Conservation (phyloP, 2,797 vertebrate species). For the Halcyon leucocephala region DNA sequence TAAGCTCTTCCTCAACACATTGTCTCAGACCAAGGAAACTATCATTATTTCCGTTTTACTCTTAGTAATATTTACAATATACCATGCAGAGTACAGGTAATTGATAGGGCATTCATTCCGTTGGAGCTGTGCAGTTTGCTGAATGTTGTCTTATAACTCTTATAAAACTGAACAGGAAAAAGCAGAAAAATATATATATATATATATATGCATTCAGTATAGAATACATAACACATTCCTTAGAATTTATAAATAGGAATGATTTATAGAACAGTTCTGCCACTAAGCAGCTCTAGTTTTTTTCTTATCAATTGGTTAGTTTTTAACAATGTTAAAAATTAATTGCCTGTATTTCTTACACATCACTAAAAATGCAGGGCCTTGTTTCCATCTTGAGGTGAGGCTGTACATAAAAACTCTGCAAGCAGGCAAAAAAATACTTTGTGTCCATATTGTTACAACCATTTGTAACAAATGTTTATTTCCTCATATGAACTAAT, state of each 20-base stretch:
- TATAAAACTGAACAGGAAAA: background rate
- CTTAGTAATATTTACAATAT: background rate
- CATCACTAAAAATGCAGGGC: background rate
- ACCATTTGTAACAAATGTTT: background rate
- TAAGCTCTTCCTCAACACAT: background rate
- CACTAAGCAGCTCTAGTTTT: background rate
- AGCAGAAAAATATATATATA: background rate
- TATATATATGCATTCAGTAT: background rate
- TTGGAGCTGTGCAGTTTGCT: background rate
- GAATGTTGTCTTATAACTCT: background rate
- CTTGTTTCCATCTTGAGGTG: background rate
- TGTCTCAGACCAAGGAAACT: background rate
- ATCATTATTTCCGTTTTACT: background rate
- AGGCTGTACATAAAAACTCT: background rate
- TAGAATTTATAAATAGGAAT: background rate
- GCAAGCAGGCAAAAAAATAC: background rate
- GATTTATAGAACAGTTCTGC: background rate
- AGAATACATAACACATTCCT: background rate
- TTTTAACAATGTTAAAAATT: background rate
- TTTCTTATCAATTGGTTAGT: background rate
- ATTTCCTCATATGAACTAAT: constrained; percentile 4
- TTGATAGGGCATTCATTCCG: background rate
- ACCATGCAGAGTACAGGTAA: background rate
- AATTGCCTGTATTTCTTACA: background rate
- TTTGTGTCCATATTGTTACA: background rate